Evolutionary conservation across 2,888 invertebrate genomes (phyloP), one percentile per base, ranked within the genome.

Genomic region (Laspeyria flexula): DNA sequence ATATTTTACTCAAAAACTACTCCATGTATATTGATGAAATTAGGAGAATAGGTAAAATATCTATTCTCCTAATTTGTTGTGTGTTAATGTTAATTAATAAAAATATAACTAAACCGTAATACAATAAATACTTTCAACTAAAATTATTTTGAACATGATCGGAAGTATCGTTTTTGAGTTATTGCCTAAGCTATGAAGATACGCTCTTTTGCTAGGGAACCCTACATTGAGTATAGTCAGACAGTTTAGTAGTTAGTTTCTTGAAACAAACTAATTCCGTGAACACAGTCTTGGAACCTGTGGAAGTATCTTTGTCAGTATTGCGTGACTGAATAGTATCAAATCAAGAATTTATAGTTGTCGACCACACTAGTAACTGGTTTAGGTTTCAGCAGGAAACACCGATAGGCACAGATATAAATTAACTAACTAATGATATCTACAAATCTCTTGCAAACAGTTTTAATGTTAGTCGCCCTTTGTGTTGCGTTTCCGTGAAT

Each of bases 311-410:
- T 10, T 9, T 5, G 4, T 7, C n/a, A n/a, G n/a, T n/a, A n/a
- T 21, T 48, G 62, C 66, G 66, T 64, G 62, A 43, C 52, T 57
- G 7, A 10, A 9, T 13, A 12, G 13, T 43, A 55, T 61, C 27
- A 33, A 47, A 40, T 29, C 29, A n/a, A 35, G 37, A 37, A 61
- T 50, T 61, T 62, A 66, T 62, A 37, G 39, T 18, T 45, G 23
- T 12, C 33, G 10, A 30, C 12, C 12, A 13, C 10, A 47, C 37
- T 44, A 25, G 21, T 46, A 21, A 15, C 25, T 13, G 33, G 7
- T 33, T 18, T n/a, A 51, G 46, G 38, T 49, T 50, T 12, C 13
- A 29, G 9, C 1, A 34, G 47, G 42, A 33, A 45, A 42, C 7
- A 13, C 4, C 6, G 38, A 3, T 23, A 41, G 6, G 11, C 27